Base-by-base conservation (phyloP, 2,113 vertebrate genomes). In the Arizona elegans region DNA sequence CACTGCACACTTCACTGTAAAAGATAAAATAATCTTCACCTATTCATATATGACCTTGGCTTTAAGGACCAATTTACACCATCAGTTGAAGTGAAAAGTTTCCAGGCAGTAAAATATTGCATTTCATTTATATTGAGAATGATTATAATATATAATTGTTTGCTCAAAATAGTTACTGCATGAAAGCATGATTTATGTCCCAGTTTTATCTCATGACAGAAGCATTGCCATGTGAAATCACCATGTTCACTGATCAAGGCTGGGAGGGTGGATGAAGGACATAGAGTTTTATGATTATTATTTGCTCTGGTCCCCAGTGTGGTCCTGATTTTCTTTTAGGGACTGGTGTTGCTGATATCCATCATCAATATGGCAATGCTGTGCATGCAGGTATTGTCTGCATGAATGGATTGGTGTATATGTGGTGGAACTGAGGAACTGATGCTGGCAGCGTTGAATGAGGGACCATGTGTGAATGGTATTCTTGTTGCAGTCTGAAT, bases 201-300 rank as follows among this genome's bases (percentile, higher is more conserved):
- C 29, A 38, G 23, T 62, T 62, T 86, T 56, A 47, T 59, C 56
- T 86, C 55, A 62, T 26, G 21, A 26, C 55, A 86, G 75, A 90
- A 86, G 75, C 29, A 38, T 93, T 86, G 88, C 54, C 92, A 33
- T 89, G 53, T 85, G 92, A 88, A 81, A 58, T 92, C 15, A 29
- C 58, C 53, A 50, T 58, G 54, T 54, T 58, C 11, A 85, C 50
- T 43, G 86, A 62, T 86, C 43, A 86, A 52, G 43, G 43, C 54
- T 88, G 87, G 87, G 75, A 23, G 55, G 88, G 88, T 62, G 75
- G 55, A 90, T 43, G n/a, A 58, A 93, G 88, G 43, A 59, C 43
- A 50, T 90, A 53, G 88, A 93, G 17, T 94, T 81, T 33, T 96
- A 2, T 95, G 0, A 93, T 94, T 91, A 92, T 13, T 96, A 29